Conservation (phyloP, 2,113 vertebrate species). For the Sphaerodactylus townsendi region DNA sequence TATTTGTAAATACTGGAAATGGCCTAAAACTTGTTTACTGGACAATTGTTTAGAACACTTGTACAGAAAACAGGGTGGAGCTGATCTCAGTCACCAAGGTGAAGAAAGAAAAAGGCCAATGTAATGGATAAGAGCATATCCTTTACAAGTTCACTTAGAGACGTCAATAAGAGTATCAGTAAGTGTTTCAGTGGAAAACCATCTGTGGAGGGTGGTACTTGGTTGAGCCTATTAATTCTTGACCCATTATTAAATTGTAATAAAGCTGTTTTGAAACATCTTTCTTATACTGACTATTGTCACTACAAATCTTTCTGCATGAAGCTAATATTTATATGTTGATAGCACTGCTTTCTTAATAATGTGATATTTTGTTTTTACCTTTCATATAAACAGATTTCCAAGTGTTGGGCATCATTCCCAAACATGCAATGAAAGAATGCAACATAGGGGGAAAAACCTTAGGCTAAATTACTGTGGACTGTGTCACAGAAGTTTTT, state of each 20-base stretch:
- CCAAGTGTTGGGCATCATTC: constrained; percentile 25
- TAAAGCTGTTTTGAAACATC: constrained; percentile 46
- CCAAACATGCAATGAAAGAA: constrained; percentile 34
- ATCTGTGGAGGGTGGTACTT: neutral
- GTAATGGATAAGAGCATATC: neutral
- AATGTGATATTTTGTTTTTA: constrained; percentile 58
- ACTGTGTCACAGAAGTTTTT: constrained; percentile 18
- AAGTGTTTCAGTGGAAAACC: neutral
- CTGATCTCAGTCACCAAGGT: no score
- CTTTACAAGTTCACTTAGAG: neutral
- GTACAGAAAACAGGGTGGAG: no score
- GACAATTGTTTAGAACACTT: no score
- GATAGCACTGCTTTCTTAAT: constrained; percentile 18
- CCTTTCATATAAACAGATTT: constrained; percentile 56
- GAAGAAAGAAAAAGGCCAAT: no score
- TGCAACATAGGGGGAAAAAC: constrained; percentile 24
- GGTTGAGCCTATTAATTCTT: neutral
- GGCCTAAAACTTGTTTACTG: no score
- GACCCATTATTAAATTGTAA: constrained; percentile 18
- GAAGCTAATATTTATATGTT: constrained; percentile 46
- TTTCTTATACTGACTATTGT: neutral
- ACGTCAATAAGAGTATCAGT: neutral
- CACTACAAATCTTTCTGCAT: constrained; percentile 3
- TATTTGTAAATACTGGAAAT: no score
- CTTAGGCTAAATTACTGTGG: no score